Base-by-base conservation (phyloP, 1,140 invertebrate genomes). In the Drosophila neocordata region DNA sequence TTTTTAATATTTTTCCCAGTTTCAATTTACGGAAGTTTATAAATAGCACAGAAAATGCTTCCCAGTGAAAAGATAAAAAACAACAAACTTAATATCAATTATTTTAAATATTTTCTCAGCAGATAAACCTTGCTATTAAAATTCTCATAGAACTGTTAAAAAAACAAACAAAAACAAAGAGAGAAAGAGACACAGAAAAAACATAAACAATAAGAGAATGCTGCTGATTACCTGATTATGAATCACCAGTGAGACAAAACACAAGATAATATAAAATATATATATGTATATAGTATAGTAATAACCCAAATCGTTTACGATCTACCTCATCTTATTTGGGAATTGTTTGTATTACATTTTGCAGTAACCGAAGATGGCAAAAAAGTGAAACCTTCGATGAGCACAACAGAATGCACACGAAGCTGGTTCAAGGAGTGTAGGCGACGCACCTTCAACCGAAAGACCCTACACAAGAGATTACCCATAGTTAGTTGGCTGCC, bases 401-500 rank as follows among this genome's bases (percentile, higher is more conserved):
- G 65, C 31, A 60, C 63, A 7, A 41, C 76, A n/a, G 77, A 77
- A 7, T 80, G 65, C 38, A 72, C 73, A 0, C 63, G 75, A 18
- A 51, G 27, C 6, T 88, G 77, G 79, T 51, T 89, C 0, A 51
- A 64, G 58, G 62, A 78, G 6, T 75, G 70, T 55, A 22, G 66
- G 8, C 59, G 67, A 13, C 63, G 74, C 11, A 75, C 77, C n/a
- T 90, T 90, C 51, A 95, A 94, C 9, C 93, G 93, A 59, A 96
- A 96, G 91, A 95, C 93, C 18, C 91, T 96, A 1, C 93, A 94
- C 81, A 95, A 94, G 82, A 92, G 95, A 7, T 66, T 97, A 24
- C 96, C 96, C 1, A 94, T 97, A 67, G 85, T 95, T 1, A 89
- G 88, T 48, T 97, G 96, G 96, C 83, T 96, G 64, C 96, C 95